phyloP scores from a whole-genome alignment of 2,888 invertebrate genomes.

The Macrosoma leucophasiata region DNA sequence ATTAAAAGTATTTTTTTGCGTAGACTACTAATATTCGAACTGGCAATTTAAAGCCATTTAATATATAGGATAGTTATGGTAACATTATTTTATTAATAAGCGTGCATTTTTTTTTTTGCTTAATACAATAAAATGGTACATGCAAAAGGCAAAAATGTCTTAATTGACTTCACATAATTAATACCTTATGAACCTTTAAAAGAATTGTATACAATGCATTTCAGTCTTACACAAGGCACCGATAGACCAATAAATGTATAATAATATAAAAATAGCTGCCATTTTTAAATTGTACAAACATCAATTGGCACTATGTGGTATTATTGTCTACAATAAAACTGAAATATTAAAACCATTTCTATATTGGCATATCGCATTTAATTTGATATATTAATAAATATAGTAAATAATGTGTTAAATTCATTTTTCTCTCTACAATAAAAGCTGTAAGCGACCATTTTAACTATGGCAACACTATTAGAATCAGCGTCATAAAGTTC shows the following conservation, averaged over 20 bases:
- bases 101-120: slow-evolving; percentile 23
- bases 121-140: slow-evolving; percentile 20
- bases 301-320: slow-evolving; percentile 29
- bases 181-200: slow-evolving; percentile 6
- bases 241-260: slow-evolving; percentile 36
- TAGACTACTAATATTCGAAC: no score
- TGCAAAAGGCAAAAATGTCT: slow-evolving; percentile 9
- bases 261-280: slow-evolving; percentile 41
- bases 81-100: slow-evolving; percentile 34
- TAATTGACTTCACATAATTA: slow-evolving; percentile 20
- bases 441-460: no score
- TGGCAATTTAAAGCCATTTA: slow-evolving; percentile 33
- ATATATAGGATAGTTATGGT: slow-evolving; percentile 28
- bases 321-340: slow-evolving; percentile 26
- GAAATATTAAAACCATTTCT: slow-evolving; percentile 6
- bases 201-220: slow-evolving; percentile 15
- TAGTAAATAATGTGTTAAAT: slow-evolving; percentile 12
- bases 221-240: slow-evolving; percentile 66
- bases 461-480: no score
- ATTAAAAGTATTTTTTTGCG: no score
- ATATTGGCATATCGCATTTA: slow-evolving; percentile 11
- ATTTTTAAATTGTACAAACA: slow-evolving; percentile 15
- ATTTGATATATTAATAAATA: slow-evolving; percentile 1
- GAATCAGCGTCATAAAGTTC: no score
- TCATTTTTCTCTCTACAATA: no score